Evolutionary conservation across 1,140 invertebrate species (phyloP).

Genomic region (Drosophila pruinosa): DNA sequence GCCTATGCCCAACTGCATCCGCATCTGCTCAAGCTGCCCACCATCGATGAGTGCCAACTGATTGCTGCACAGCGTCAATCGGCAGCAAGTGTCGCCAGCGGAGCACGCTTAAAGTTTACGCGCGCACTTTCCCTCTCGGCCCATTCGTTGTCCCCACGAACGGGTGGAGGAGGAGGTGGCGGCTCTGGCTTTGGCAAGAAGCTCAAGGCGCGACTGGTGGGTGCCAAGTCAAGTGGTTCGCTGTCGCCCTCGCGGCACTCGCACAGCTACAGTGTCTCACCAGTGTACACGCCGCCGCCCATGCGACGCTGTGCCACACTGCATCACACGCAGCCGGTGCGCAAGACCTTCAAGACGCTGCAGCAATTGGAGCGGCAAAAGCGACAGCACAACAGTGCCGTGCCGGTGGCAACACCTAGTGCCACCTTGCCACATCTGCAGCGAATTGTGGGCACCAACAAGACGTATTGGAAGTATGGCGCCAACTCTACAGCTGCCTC

Average conservation of each 20-base stretch:
- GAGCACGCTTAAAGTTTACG: conserved; percentile 58
- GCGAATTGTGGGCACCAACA: conserved; percentile 65
- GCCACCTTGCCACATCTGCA: conserved; percentile 41
- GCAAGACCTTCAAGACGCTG: conserved; percentile 72
- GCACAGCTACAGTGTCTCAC: conserved; percentile 71
- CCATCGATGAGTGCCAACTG: conserved; percentile 72
- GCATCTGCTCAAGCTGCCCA: conserved; percentile 70
- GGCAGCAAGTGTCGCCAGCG: conserved; percentile 27
- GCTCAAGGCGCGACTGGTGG: conserved; percentile 63
- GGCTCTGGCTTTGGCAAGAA: conserved; percentile 59
- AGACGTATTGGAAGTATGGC: conserved; percentile 77
- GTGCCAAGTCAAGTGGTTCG: conserved; percentile 63
- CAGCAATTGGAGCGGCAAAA: conserved; percentile 72
- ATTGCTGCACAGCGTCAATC: conserved; percentile 62
- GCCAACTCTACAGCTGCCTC: conserved; percentile 74
- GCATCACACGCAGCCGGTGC: conserved; percentile 69
- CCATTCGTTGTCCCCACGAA: conserved; percentile 59
- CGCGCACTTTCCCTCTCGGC: conserved; percentile 74
- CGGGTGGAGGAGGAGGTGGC: conserved; percentile 22
- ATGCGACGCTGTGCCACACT: conserved; percentile 73
- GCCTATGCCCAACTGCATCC: conserved; percentile 74
- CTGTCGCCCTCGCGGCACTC: conserved; percentile 64
- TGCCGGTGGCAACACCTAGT: background rate
- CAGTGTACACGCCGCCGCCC: conserved; percentile 74
- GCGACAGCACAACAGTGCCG: conserved; percentile 28